Conservation (phyloP, 2,113 vertebrate species). For the Lanius collurio region DNA sequence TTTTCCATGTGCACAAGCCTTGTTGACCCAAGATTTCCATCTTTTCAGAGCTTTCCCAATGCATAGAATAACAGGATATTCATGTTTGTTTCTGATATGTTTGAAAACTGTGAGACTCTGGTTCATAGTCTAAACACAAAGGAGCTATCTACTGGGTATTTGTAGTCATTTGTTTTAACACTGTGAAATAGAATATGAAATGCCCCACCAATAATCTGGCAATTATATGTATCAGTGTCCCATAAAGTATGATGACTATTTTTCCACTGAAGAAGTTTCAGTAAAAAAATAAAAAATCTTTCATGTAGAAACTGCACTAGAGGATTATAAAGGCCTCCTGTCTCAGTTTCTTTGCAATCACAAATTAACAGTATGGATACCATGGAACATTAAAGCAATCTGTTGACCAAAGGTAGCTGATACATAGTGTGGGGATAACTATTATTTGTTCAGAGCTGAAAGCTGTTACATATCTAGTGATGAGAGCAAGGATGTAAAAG, state of each 20-base stretch:
- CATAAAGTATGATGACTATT: neutral
- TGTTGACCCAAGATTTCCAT: neutral
- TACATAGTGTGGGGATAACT: neutral
- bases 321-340: neutral
- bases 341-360: neutral
- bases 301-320: neutral
- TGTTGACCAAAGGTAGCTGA: neutral
- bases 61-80: neutral
- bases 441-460: neutral
- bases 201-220: neutral
- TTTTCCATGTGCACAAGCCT: neutral
- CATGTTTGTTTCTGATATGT: neutral
- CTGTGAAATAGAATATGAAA: neutral
- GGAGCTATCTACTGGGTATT: neutral
- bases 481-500: neutral
- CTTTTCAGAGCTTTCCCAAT: neutral
- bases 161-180: neutral
- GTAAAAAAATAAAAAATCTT: neutral
- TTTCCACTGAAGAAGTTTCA: neutral
- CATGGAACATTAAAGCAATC: neutral
- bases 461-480: neutral
- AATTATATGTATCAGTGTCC: neutral
- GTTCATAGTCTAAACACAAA: neutral
- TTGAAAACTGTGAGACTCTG: neutral
- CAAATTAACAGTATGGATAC: neutral